Evolutionary conservation across 2,113 vertebrate species (phyloP).

Genomic region (Motacilla alba): DNA sequence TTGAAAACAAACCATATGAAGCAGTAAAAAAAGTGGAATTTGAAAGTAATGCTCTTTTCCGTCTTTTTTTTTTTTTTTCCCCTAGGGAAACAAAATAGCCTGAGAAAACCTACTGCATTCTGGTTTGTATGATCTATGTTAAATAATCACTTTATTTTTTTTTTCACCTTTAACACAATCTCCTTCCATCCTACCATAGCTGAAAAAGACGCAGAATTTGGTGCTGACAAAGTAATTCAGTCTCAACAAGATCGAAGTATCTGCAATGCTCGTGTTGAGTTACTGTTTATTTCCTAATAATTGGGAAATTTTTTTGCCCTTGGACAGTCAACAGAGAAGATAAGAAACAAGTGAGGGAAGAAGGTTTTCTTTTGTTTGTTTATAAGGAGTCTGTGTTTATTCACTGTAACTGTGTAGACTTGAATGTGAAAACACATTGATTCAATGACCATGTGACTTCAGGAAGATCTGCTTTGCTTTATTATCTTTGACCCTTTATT

Average conservation of each 20-base stretch:
- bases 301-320: background rate
- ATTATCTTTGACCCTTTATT: background rate
- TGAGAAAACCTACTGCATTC: background rate
- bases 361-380: background rate
- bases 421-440: background rate
- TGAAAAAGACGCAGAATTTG: background rate
- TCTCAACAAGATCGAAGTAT: background rate
- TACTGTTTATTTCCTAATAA: background rate
- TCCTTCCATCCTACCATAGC: background rate
- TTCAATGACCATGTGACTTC: background rate
- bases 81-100: background rate
- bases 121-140: background rate
- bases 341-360: background rate
- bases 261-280: background rate
- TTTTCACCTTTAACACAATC: background rate
- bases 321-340: background rate
- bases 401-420: background rate
- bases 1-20: background rate
- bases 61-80: fast-evolving
- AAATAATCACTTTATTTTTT: background rate
- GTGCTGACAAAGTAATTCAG: background rate
- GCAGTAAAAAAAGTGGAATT: background rate
- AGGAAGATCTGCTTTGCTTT: background rate
- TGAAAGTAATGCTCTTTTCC: background rate
- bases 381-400: background rate